phyloP scores from a whole-genome alignment of 2,888 invertebrate genomes.

The Fragum sueziense region DNA sequence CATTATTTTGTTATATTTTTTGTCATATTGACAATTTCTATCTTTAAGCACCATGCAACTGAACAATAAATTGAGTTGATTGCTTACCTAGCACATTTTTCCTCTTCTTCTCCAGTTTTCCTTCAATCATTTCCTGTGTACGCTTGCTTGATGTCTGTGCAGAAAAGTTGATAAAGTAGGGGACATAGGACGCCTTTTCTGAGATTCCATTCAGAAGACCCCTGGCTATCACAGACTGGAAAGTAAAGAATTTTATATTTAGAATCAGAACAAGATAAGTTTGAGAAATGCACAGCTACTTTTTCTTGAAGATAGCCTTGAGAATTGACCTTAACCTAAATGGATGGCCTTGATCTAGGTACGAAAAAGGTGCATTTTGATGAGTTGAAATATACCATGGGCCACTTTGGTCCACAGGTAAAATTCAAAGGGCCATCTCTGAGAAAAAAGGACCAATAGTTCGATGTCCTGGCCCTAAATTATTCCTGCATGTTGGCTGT shows the following conservation, averaged over 20 bases:
- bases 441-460: too few relatives aligned
- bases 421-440: too few relatives aligned
- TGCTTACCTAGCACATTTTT: constrained; percentile 86
- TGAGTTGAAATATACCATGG: background rate
- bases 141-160: constrained; percentile 94
- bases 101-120: constrained; percentile 91
- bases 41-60: too few relatives aligned
- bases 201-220: constrained; percentile 88
- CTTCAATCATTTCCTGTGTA: constrained; percentile 92
- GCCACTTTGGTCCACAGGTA: background rate
- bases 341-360: background rate
- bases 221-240: constrained; percentile 89
- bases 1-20: too few relatives aligned
- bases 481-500: too few relatives aligned
- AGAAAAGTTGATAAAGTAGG: constrained; percentile 93
- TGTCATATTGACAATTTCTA: too few relatives aligned
- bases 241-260: constrained; percentile 9
- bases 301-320: background rate
- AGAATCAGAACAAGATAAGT: too few relatives aligned
- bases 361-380: background rate
- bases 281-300: too few relatives aligned
- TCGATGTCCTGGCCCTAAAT: too few relatives aligned
- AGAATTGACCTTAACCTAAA: background rate
- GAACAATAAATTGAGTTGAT: background rate
- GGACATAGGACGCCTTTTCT: constrained; percentile 86